These are phyloP conservation scores for Crotalus viridis DNA, from an alignment of 2,113 vertebrate species.

Conservation along the genomic window DNA sequence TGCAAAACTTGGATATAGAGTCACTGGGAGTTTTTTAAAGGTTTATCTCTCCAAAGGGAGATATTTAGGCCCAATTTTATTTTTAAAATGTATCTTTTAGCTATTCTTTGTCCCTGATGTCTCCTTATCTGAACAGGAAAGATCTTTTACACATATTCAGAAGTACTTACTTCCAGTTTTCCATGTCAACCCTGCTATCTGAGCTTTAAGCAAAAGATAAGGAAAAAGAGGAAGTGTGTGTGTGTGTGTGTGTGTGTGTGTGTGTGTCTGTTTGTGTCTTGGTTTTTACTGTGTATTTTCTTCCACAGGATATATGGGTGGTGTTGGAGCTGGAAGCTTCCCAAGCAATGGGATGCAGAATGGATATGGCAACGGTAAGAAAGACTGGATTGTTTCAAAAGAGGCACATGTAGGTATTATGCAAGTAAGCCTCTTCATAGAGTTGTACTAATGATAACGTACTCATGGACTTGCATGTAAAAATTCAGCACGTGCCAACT, in stretches of 20 bases:
- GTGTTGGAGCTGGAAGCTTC: slow-evolving; percentile 12
- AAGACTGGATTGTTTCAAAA: background rate
- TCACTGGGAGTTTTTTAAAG: background rate
- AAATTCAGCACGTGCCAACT: background rate
- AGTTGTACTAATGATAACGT: background rate
- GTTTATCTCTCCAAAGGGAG: background rate
- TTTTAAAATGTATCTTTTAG: background rate
- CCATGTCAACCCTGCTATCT: background rate
- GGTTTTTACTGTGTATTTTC: background rate
- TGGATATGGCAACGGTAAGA: slow-evolving; percentile 26
- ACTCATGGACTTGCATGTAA: background rate
- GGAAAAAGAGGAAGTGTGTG: background rate
- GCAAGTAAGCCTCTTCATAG: background rate
- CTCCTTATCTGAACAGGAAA: background rate
- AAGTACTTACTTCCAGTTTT: background rate
- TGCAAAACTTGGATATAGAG: background rate
- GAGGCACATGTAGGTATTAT: background rate
- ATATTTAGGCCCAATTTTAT: background rate
- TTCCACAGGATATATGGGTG: background rate
- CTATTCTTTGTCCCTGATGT: background rate
- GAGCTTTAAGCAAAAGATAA: background rate
- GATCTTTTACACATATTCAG: background rate
- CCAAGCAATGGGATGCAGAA: slow-evolving; percentile 5
- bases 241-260: no score
- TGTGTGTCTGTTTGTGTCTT: background rate